A percentile compares a stretch with the other conserved stretches of the same genome.
phyloP scores from a whole-genome alignment of 2,888 invertebrate genomes.

The Petrophora chlorosata region DNA sequence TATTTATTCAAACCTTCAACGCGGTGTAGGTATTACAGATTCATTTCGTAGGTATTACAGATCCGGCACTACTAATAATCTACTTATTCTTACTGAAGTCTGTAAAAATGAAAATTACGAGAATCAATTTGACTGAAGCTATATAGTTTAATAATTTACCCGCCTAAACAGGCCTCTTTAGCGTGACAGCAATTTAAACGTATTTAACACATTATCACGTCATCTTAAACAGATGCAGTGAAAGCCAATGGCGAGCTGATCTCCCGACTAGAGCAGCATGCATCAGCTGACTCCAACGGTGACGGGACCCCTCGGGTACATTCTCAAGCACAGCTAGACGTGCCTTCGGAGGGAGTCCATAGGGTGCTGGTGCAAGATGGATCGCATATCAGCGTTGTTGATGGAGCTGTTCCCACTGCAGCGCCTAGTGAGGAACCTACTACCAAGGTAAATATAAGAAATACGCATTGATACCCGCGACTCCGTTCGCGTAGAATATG shows the following conservation, averaged over 20 bases:
- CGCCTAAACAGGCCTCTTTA: too few species aligned
- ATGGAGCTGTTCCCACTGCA: conserved; percentile 50
- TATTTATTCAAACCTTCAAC: too few species aligned
- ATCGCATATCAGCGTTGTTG: conserved; percentile 60
- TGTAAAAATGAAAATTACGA: too few species aligned
- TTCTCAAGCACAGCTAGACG: conserved; percentile 81
- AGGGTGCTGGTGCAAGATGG: conserved; percentile 76
- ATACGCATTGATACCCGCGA: too few species aligned
- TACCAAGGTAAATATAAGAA: conserved; percentile 72
- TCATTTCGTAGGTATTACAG: too few species aligned
- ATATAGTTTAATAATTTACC: too few species aligned
- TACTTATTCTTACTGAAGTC: too few species aligned
- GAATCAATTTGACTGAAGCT: too few species aligned
- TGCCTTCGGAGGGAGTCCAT: conserved; percentile 83
- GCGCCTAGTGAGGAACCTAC: conserved; percentile 63
- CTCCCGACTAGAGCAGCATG: conserved; percentile 71
- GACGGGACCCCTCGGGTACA: conserved; percentile 73
- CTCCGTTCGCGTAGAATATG: too few species aligned
- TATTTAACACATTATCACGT: neutral
- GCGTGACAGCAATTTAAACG: too few species aligned
- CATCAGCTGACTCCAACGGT: conserved; percentile 61
- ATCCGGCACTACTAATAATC: too few species aligned
- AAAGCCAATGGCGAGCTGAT: conserved; percentile 70
- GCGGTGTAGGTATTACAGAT: too few species aligned
- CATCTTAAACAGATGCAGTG: conserved; percentile 57